Evolutionary conservation across 64 coral and sea anemone genomes (phyloP), one percentile per base, ranked within the genome.

Genomic region (Pocillopora verrucosa): DNA sequence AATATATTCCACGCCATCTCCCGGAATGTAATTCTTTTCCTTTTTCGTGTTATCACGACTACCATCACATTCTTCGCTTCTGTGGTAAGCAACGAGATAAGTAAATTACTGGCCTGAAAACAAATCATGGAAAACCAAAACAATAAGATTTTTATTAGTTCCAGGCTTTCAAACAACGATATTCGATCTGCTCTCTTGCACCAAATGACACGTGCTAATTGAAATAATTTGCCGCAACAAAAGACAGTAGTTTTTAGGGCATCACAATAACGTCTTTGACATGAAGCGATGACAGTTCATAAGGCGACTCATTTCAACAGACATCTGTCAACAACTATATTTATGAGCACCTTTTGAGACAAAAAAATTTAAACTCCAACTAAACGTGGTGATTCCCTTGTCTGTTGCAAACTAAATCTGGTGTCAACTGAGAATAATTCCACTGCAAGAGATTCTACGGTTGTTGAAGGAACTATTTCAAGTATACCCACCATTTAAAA

Each of bases 151-250:
- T 63, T 36, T 16, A 51, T 51, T 4, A 14, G 30, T 15, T 3
- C 62, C 10, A 26, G 22, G 13, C 60, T 34, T 64, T 41, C 80
- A 63, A 36, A 36, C 11, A 38, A 11, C 34, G 13, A 11, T 59
- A 83, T 41, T 38, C 61, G 80, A 83, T 83, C 34, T 45, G 58
- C 19, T 62, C 19, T 60, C 25, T 67, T 62, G 11, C 80, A 68
- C 15, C 60, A 63, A 20, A 24, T 25, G 82, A 68, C 36, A 85
- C 68, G 82, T 85, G 82, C 65, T 85, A 85, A 85, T 85, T 85
- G 64, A 85, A 15, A 12, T 65, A 72, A 65, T 85, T 85, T 85
- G 13, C 65, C 36, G 63, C 63, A 85, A 72, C 82, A 85, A 84
- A 80, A 85, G 63, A 38, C 45, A 38, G 57, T 22, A 51, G 41